Conservation (phyloP, 92 coral and sea anemone species). For the Zoanthus gigantus region DNA sequence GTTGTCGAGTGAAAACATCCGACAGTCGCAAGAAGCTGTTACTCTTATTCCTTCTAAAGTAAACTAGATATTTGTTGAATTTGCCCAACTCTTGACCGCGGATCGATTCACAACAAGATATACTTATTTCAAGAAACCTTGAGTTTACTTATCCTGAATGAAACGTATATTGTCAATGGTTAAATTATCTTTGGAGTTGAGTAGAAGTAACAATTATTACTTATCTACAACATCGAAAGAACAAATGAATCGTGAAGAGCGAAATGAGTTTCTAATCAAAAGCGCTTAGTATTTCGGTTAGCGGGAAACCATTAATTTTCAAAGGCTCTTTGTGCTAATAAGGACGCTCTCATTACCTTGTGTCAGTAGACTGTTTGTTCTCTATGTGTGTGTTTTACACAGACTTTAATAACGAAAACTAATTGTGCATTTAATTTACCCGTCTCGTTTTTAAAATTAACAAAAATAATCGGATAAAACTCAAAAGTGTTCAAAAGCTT, state of each 20-base stretch:
- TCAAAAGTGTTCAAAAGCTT: neutral
- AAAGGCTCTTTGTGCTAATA: constrained; percentile 4
- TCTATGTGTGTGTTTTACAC: constrained; percentile 41
- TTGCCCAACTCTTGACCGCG: constrained; percentile 27
- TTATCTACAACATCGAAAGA: constrained; percentile 14
- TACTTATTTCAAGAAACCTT: constrained; percentile 6
- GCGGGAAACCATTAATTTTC: constrained; percentile 41
- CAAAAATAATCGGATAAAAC: neutral
- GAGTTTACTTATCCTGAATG: neutral
- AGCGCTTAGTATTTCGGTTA: constrained; percentile 23
- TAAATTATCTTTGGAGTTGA: neutral
- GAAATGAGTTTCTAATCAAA: constrained; percentile 43
- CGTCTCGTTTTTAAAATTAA: constrained; percentile 26
- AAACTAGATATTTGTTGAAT: constrained; percentile 11
- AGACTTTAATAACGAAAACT: constrained; percentile 50
- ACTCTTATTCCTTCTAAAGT: constrained; percentile 12
- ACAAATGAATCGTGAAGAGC: neutral
- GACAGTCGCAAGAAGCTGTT: constrained; percentile 19
- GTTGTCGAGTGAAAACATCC: constrained; percentile 44
- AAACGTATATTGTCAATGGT: neutral
- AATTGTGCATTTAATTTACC: constrained; percentile 15
- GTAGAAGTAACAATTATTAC: neutral
- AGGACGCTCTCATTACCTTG: constrained; percentile 38
- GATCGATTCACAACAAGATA: constrained; percentile 22
- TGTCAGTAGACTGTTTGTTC: constrained; percentile 11